phyloP scores from a whole-genome alignment of 2,888 invertebrate genomes.

The Rhamnusium bicolor region DNA sequence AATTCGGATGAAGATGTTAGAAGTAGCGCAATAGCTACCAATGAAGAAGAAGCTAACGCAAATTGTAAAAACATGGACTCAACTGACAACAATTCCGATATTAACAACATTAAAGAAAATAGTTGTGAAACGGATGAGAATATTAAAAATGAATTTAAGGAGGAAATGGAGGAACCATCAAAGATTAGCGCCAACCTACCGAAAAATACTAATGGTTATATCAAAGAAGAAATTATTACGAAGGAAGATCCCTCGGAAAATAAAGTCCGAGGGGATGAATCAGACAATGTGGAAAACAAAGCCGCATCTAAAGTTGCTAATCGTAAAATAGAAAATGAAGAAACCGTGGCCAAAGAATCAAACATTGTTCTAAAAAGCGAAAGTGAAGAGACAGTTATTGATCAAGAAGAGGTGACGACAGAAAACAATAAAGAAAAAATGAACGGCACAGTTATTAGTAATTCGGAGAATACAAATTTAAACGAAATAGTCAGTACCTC shows the following conservation, averaged over 20 bases:
- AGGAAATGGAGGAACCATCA: background rate
- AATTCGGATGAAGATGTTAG: slow-evolving; percentile 22
- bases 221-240: background rate
- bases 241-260: background rate
- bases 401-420: background rate
- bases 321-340: background rate
- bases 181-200: background rate
- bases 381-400: background rate
- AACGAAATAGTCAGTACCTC: background rate
- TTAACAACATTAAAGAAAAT: background rate
- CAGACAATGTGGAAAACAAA: background rate
- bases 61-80: background rate
- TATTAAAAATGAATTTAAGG: background rate
- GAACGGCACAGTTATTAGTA: too few relatives aligned
- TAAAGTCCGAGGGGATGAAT: background rate
- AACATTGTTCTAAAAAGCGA: background rate
- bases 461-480: background rate
- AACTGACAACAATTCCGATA: background rate
- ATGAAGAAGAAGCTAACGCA: background rate
- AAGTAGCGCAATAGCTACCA: background rate
- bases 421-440: background rate
- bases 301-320: background rate
- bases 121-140: background rate
- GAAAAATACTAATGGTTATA: background rate
- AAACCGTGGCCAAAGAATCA: background rate